These are phyloP conservation scores for Melanargia galathea DNA, from an alignment of 2,888 invertebrate species.

Conservation along the genomic window DNA sequence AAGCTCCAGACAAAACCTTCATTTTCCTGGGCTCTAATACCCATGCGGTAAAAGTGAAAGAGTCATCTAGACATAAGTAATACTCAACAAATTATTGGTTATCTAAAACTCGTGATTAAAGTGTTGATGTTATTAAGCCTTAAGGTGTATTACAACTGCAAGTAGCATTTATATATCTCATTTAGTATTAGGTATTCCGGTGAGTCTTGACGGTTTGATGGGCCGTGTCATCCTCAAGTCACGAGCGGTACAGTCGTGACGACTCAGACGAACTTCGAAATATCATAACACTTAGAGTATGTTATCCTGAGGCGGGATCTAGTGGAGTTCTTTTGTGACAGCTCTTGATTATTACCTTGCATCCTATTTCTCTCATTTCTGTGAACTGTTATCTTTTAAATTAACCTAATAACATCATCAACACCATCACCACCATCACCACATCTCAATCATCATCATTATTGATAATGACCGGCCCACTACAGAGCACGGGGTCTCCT, in stretches of 20 bases:
- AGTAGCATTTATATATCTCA: slow-evolving; percentile 10
- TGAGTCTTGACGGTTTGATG: slow-evolving; percentile 17
- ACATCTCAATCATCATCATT: no score
- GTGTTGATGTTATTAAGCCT: slow-evolving; percentile 14
- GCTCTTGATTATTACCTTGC: no score
- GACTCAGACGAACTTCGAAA: slow-evolving; percentile 9
- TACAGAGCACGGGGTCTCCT: no score
- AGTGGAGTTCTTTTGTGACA: neutral
- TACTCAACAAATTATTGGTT: neutral
- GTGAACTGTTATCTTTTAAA: no score
- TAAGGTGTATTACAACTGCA: neutral
- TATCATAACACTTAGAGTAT: slow-evolving; percentile 2
- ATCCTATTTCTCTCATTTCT: no score
- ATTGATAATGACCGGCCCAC: no score
- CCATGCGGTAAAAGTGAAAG: neutral
- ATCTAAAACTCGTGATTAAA: neutral
- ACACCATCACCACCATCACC: no score
- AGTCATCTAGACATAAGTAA: neutral
- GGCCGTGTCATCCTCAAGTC: slow-evolving; percentile 18
- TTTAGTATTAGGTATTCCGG: neutral
- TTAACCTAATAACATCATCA: no score
- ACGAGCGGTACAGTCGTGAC: slow-evolving; percentile 12
- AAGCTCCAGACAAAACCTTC: no score
- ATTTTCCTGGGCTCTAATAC: no score
- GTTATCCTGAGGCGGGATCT: neutral